Evolutionary conservation across 1,140 invertebrate genomes (phyloP).

Genomic region (Lerema accius): DNA sequence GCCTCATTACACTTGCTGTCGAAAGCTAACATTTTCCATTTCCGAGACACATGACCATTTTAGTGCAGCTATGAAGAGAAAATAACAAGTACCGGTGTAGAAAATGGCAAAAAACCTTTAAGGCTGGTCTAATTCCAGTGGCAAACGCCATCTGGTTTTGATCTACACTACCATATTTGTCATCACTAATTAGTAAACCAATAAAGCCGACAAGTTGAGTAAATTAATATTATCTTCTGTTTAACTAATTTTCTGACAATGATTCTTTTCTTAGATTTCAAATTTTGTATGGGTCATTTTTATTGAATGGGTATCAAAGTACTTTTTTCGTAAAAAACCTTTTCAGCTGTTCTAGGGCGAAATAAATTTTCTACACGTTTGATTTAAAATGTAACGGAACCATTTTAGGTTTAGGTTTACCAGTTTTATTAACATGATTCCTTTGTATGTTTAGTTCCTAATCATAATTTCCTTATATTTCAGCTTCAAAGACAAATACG

Average conservation of each 20-base stretch:
- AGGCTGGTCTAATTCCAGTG: constrained; percentile 10
- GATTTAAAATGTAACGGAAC: no score
- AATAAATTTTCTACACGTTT: no score
- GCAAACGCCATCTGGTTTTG: background rate
- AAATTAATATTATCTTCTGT: no score
- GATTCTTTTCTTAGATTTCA: no score
- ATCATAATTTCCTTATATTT: constrained; percentile 39
- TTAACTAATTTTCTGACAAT: no score
- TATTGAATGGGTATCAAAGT: no score
- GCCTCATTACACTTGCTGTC: background rate
- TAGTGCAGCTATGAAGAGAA: constrained; percentile 22
- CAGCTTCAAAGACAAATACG: constrained; percentile 53
- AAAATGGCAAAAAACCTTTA: constrained; percentile 13
- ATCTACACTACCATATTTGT: constrained; percentile 6
- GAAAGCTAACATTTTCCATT: constrained; percentile 36
- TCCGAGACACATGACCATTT: constrained; percentile 35
- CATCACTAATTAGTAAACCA: constrained; percentile 11
- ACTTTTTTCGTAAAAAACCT: no score
- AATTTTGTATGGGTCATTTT: no score
- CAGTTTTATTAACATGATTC: no score
- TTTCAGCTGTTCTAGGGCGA: no score
- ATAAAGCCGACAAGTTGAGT: constrained; percentile 2
- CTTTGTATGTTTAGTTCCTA: no score
- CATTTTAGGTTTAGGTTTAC: no score
- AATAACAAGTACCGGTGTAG: constrained; percentile 26